Evolutionary conservation across 37 sponge, comb jelly and placozoan genomes (phyloP).

Genomic region (Halisarca cf. caerulea): DNA sequence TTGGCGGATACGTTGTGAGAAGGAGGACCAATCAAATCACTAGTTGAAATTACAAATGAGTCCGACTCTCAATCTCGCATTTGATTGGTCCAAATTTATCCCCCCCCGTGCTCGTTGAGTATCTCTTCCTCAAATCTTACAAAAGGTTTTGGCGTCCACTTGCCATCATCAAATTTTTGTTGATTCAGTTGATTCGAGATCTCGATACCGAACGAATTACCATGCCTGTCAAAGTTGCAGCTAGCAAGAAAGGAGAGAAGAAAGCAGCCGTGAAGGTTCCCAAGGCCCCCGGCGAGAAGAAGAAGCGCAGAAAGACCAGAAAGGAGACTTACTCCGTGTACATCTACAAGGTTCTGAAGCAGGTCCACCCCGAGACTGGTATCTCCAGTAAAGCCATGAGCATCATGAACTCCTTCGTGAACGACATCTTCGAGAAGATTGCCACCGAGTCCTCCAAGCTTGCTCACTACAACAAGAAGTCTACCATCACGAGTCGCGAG

Average conservation of each 20-base stretch:
- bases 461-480: conserved; percentile 98
- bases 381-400: conserved; percentile 98
- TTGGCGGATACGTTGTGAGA: background rate
- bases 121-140: background rate
- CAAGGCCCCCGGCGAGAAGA: conserved; percentile 70
- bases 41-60: background rate
- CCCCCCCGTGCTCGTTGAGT: background rate
- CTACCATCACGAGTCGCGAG: conserved; percentile 94
- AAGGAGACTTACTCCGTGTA: conserved; percentile 97
- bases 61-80: background rate
- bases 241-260: conserved; percentile 79
- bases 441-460: conserved; percentile 92
- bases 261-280: conserved; percentile 74
- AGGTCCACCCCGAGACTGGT: conserved; percentile 98
- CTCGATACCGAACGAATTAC: background rate
- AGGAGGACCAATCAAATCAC: background rate
- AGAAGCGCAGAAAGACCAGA: conserved; percentile 74
- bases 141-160: background rate
- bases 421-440: conserved; percentile 95
- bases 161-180: background rate
- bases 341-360: conserved; percentile 99
- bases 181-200: background rate
- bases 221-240: conserved; percentile 78
- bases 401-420: conserved; percentile 99
- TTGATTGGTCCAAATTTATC: background rate